Base-by-base conservation (phyloP, 2,888 invertebrate species). In the Oscheius sp. region DNA sequence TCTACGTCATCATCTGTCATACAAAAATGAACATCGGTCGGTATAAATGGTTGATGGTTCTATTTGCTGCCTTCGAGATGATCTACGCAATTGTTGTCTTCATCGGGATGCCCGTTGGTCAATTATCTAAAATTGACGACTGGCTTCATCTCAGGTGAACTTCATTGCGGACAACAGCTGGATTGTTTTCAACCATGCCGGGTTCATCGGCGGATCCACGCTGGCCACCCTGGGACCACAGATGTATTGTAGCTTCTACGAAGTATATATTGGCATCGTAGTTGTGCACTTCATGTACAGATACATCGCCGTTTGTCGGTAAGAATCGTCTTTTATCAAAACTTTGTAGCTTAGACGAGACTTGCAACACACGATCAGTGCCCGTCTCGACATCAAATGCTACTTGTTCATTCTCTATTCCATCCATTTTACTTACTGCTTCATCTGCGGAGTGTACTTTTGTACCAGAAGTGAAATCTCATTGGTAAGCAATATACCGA, bases 1-100 rank as follows among this genome's bases (percentile, higher is more conserved):
- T 63, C 11, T 63, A 32, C 29, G 29, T 63, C 47, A 7, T 63
- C 47, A 10, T n/a, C 13, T n/a, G 47, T 2, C 48, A 47, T 48
- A 63, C 63, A 4, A 63, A 47, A 48, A 63, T 48, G 47, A 63
- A 50, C 32, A 47, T 63, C 48, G 63, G 63, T 21, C 21, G 47
- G 21, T 63, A 63, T 63, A 63, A 63, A 48, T 48, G 7, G 9
- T 5, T 63, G n/a, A 13, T 63, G 48, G 48, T 47, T 11, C 21
- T 63, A 0, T 63, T 29, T 63, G n/a, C 47, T 21, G n/a, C 21
- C 29, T 63, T 63, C 29, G 63, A 63, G 33, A 48, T 47, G 11
- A n/a, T 63, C 48, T 63, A 48, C 48, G 63, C 63, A 7, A 47
- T 63, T n/a, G 63, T 63, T 37, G 48, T 32, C 11, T 13, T 50